Conservation (phyloP, 2,888 invertebrate species). For the Callyntrura guangdongensis region DNA sequence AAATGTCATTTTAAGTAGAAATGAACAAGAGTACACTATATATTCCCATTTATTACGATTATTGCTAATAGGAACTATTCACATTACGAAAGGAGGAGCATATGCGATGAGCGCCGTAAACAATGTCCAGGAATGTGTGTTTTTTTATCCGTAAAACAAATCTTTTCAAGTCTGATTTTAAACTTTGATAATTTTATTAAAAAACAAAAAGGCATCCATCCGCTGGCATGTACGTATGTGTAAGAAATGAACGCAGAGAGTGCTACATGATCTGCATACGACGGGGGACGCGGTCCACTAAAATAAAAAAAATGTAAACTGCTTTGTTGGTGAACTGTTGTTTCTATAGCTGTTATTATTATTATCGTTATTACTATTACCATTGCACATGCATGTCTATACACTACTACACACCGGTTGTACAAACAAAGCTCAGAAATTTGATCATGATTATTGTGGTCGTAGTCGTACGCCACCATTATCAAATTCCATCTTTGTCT, state of each 20-base stretch:
- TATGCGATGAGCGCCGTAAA: slow-evolving; percentile 36
- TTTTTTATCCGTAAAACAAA: slow-evolving; percentile 65
- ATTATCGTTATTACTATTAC: slow-evolving; percentile 12
- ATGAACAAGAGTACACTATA: neutral
- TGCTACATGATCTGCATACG: too few species aligned
- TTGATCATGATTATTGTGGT: slow-evolving; percentile 38
- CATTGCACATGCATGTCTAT: neutral
- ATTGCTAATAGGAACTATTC: slow-evolving; percentile 40
- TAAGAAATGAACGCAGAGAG: neutral
- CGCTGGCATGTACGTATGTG: neutral
- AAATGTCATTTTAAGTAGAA: slow-evolving; percentile 7
- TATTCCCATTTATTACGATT: slow-evolving; percentile 47
- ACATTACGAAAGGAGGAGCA: slow-evolving; percentile 2
- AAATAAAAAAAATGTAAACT: neutral
- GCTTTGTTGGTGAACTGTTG: slow-evolving; percentile 13
- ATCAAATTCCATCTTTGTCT: slow-evolving; percentile 72
- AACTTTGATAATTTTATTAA: slow-evolving; percentile 30
- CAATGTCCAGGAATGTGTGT: slow-evolving; percentile 74
- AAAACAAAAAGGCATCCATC: slow-evolving; percentile 31
- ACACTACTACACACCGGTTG: neutral
- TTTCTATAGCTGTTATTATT: neutral
- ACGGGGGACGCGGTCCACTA: neutral
- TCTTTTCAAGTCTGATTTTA: slow-evolving; percentile 55
- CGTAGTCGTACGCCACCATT: slow-evolving; percentile 55
- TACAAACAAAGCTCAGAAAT: slow-evolving; percentile 1